Evolutionary conservation across 2,797 vertebrate species (phyloP).

Genomic region (Mus minutoides): DNA sequence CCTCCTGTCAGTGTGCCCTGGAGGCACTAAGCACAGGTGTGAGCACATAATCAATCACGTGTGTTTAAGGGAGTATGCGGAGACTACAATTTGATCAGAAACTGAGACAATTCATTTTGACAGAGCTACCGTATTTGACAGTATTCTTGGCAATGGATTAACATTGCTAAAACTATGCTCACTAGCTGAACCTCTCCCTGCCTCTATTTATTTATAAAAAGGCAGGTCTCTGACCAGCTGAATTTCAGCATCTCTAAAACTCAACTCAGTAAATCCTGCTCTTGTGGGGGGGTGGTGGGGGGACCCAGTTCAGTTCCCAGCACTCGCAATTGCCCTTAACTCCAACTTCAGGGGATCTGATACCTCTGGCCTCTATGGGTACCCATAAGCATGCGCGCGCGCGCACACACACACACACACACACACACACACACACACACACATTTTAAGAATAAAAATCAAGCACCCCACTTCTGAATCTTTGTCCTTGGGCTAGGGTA

Average conservation of each 20-base stretch:
- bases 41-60: not conserved
- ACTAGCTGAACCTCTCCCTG: not conserved
- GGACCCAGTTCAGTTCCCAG: not conserved
- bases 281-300: too few relatives aligned
- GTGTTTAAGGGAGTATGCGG: not conserved
- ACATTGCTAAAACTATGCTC: not conserved
- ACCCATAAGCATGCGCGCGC: too few relatives aligned
- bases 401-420: too few relatives aligned
- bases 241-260: constrained; percentile 28
- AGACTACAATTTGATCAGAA: not conserved
- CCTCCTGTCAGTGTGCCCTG: not conserved
- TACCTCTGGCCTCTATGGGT: not conserved
- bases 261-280: not conserved
- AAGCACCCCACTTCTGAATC: not conserved
- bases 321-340: not conserved
- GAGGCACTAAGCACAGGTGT: not conserved
- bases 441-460: not conserved
- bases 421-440: not conserved
- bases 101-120: not conserved
- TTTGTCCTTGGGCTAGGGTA: not conserved
- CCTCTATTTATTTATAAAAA: constrained; percentile 17
- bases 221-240: not conserved
- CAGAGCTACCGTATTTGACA: not conserved
- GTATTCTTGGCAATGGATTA: not conserved
- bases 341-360: not conserved